Conservation (phyloP, 2,797 vertebrate species). For the Peromyscus eremicus region DNA sequence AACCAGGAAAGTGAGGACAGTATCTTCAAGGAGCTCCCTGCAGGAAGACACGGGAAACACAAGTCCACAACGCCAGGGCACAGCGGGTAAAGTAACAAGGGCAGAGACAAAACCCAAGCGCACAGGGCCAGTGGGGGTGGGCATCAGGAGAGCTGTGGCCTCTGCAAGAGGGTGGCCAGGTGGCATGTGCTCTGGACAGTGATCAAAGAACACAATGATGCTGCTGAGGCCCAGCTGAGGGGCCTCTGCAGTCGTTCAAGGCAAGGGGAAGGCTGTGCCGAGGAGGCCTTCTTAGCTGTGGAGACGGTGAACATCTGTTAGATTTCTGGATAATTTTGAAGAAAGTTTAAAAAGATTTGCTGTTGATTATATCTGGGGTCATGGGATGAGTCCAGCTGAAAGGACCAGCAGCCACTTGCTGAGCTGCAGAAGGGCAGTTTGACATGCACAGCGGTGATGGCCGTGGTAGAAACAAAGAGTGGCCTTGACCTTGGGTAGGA, state of each 20-base stretch:
- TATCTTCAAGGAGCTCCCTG: background rate
- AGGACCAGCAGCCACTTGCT: background rate
- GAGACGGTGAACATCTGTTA: background rate
- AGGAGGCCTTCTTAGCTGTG: background rate
- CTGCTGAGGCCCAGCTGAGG: no score
- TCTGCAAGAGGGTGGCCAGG: background rate
- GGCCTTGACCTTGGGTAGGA: background rate
- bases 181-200: background rate
- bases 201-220: background rate
- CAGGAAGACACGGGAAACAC: background rate
- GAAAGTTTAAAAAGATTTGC: constrained; percentile 5
- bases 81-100: background rate
- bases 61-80: fast-evolving
- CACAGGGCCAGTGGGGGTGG: fast-evolving
- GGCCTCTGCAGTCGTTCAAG: background rate
- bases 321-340: background rate
- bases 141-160: background rate
- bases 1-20: background rate
- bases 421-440: background rate
- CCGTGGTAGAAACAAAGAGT: background rate
- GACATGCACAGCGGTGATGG: fast-evolving
- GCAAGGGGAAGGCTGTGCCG: background rate
- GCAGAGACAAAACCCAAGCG: background rate
- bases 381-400: background rate
- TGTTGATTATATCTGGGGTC: background rate